Conservation (phyloP, 2,888 invertebrate species). For the Rhagophthalmus giganteus region DNA sequence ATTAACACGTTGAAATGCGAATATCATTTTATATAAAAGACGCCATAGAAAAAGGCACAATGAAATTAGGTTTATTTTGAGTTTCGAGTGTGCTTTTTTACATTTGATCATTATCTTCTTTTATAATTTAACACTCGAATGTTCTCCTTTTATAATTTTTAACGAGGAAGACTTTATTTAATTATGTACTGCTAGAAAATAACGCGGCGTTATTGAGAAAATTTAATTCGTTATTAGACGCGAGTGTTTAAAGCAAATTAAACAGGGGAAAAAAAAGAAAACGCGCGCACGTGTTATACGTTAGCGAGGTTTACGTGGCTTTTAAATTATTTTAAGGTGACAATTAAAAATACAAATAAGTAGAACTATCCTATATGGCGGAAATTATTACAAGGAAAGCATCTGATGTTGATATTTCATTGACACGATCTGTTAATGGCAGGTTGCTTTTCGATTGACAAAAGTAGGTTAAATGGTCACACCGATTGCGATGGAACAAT, state of each 20-base stretch:
- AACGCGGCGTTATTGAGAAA: not conserved
- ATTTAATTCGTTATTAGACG: not conserved
- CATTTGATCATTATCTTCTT: conserved; percentile 25
- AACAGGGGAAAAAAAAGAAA: too few relatives aligned
- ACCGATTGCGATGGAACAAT: too few relatives aligned
- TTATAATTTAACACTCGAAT: conserved; percentile 15
- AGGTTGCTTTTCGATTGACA: too few relatives aligned
- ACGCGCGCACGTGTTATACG: too few relatives aligned
- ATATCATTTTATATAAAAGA: conserved; percentile 29
- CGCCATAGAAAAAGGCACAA: conserved; percentile 10
- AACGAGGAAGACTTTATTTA: not conserved
- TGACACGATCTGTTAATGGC: too few relatives aligned
- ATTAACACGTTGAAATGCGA: conserved; percentile 39
- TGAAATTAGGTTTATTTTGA: conserved; percentile 27
- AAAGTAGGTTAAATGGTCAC: too few relatives aligned
- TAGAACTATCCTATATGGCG: too few relatives aligned
- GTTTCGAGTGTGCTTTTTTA: conserved; percentile 25
- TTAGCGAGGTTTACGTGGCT: too few relatives aligned
- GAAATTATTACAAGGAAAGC: too few relatives aligned
- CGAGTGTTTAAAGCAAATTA: not conserved
- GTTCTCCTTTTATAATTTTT: not conserved
- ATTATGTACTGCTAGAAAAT: not conserved
- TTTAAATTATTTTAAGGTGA: too few relatives aligned
- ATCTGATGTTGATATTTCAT: too few relatives aligned
- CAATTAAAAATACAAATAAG: too few relatives aligned